Base-by-base conservation (phyloP, 2,113 vertebrate species). In the Ophiodon elongatus region DNA sequence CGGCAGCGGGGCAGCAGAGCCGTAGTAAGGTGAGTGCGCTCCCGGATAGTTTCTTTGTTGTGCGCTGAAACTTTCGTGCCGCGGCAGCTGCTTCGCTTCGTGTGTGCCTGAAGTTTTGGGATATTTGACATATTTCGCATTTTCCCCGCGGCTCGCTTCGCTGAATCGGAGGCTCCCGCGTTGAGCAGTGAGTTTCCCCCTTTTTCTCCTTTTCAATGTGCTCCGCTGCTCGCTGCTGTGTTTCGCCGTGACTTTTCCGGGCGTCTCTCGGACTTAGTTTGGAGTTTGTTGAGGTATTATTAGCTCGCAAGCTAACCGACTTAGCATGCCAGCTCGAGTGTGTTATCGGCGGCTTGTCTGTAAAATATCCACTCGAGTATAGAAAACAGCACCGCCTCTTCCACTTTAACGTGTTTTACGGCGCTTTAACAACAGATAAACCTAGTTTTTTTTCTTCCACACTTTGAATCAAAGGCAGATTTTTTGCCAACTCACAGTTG, bases 91-190 rank as follows among this genome's bases (percentile, higher is more conserved):
- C 91, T 90, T 63, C 78, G 91, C 92, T 90, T 85, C 85, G 85
- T 50, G 87, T 86, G 82, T 33, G 82, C 88, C 75, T 56, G 93
- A 93, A 94, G 93, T 95, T 95, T 94, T 93, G 89, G 91, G 93
- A 94, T 95, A 88, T 94, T 93, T 95, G 80, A 91, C 93, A 94
- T 95, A 89, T 95, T 94, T 95, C 73, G 83, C 92, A 95, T 95
- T 93, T 94, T 83, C 89, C 54, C 76, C 83, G 76, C 83, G 25
- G 70, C 67, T n/a, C 41, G 27, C 64, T 85, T 85, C 41, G 88
- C 75, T 82, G 86, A 87, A 76, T 90, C 91, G 15, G 60, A 75
- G 23, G 19, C n/a, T 73, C 54, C 35, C 31, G 73, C 72, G 50
- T 83, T 73, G 52, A 37, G 31, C 75, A 0, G 62, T 27, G 54